phyloP scores from a whole-genome alignment of 2,797 vertebrate species.

The Acipenser transmontanus region DNA sequence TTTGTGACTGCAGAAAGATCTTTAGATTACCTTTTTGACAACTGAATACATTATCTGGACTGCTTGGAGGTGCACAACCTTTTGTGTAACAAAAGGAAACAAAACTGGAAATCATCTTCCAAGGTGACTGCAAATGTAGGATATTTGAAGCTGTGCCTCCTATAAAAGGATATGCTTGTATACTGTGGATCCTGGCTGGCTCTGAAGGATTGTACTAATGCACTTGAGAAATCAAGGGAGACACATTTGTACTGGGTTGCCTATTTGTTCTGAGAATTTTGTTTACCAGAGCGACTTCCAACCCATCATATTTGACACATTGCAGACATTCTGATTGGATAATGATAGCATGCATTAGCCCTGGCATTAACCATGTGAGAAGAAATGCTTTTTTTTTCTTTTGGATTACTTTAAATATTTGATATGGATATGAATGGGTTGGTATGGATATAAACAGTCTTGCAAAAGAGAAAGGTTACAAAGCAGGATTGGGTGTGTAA shows the following conservation, averaged over 20 bases:
- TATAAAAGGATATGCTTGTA: neutral
- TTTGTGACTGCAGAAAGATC: neutral
- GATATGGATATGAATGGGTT: neutral
- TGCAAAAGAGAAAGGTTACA: too few relatives aligned
- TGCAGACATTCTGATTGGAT: neutral
- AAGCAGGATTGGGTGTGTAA: too few relatives aligned
- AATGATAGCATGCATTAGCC: too few relatives aligned
- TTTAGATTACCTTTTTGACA: conserved; percentile 5
- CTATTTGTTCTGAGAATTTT: conserved; percentile 25
- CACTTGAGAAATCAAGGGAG: conserved; percentile 23
- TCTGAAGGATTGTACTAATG: conserved; percentile 28
- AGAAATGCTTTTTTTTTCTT: conserved; percentile 11
- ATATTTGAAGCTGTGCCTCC: conserved; percentile 13
- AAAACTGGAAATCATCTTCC: neutral
- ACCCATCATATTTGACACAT: conserved; percentile 16
- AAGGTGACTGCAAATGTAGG: conserved; percentile 8
- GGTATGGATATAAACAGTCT: neutral
- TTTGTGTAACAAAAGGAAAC: neutral
- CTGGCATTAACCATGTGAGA: conserved; percentile 5
- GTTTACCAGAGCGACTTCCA: conserved; percentile 22
- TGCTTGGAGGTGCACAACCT: neutral
- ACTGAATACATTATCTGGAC: neutral
- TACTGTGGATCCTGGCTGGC: conserved; percentile 13
- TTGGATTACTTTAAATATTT: conserved; percentile 3
- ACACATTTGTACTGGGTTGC: conserved; percentile 13